Base-by-base conservation (phyloP, 1,140 invertebrate genomes). In the Papilio aristodemus region DNA sequence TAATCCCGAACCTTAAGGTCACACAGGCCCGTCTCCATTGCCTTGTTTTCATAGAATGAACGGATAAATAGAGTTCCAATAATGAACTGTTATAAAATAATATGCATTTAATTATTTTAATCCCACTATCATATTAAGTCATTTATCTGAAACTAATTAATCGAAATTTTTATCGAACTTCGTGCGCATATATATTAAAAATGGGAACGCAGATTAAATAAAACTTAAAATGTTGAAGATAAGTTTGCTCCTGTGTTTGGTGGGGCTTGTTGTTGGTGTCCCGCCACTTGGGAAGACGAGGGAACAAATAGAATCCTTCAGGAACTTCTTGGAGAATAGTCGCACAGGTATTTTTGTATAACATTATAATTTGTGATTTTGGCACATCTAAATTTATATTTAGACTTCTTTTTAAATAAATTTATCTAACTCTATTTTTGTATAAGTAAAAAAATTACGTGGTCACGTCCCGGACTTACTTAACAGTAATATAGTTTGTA, bases 291-390 rank as follows among this genome's bases (percentile, higher is more conserved):
- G 58, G 17, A 77, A 63, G 67, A 71, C 72, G 14, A 77, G 80
- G 37, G 71, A 74, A 0, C 77, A 86, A 27, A 78, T 86, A 7
- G 77, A 86, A 13, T 69, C 67, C 0, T 86, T 81, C 67, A 72
- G 75, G 19, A 59, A 60, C 14, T 86, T 76, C 58, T 62, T 86
- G 68, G 79, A 85, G 59, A 75, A 69, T 17, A 81, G 60, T 50
- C 73, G 74, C 13, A 72, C 67, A 68, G 77, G 79, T 84, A 76
- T 10, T 22, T 22, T 19, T 2, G 4, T 32, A 27, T 32, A 3
- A 32, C 27, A 32, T 32, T 32, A 32, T 3, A 32, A 32, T 32
- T 32, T 32, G 27, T 6, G 27, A 32, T 32, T 32, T 3, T 3
- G 27, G 2, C 2, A 32, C 27, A 32, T n/a, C n/a, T 3, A 32